These are phyloP conservation scores for Hymenochirus boettgeri DNA, from an alignment of 2,113 vertebrate species.

Conservation along the genomic window DNA sequence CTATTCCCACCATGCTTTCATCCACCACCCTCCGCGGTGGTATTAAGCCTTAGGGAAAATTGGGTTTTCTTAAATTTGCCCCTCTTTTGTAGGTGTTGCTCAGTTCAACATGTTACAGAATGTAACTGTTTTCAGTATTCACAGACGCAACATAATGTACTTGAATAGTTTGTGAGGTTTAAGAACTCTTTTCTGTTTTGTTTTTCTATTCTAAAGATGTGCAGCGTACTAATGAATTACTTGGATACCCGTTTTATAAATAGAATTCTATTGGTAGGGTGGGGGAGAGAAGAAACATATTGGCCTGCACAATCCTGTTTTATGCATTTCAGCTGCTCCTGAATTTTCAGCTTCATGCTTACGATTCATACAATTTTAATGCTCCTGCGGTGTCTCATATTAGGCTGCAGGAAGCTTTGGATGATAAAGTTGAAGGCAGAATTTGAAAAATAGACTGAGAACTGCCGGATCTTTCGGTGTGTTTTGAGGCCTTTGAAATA, in stretches of 20 bases:
- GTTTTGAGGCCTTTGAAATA: conserved; percentile 27
- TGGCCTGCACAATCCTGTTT: conserved; percentile 19
- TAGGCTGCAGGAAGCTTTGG: conserved; percentile 23
- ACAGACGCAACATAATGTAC: no score
- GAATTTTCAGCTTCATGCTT: conserved; percentile 36
- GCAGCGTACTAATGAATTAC: neutral
- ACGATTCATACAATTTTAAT: conserved; percentile 38
- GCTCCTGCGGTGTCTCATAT: conserved; percentile 35
- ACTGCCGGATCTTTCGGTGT: conserved; percentile 28
- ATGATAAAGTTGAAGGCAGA: conserved; percentile 37
- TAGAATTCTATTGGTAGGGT: conserved; percentile 25
- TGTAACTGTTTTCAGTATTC: no score
- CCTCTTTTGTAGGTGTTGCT: no score
- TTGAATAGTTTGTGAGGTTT: no score
- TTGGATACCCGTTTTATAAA: conserved; percentile 34
- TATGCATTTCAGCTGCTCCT: conserved; percentile 28
- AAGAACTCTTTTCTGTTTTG: no score
- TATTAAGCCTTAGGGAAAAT: no score
- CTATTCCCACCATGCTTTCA: no score
- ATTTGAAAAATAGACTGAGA: conserved; percentile 20
- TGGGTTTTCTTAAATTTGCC: no score
- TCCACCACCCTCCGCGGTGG: no score
- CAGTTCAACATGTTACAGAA: no score
- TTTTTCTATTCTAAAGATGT: no score
- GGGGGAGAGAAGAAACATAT: conserved; percentile 8